A percentile compares a stretch with the other conserved stretches of the same genome.
These are phyloP conservation scores for Drosophila nigromelanica DNA, from an alignment of 1,140 invertebrate genomes.

Conservation along the genomic window DNA sequence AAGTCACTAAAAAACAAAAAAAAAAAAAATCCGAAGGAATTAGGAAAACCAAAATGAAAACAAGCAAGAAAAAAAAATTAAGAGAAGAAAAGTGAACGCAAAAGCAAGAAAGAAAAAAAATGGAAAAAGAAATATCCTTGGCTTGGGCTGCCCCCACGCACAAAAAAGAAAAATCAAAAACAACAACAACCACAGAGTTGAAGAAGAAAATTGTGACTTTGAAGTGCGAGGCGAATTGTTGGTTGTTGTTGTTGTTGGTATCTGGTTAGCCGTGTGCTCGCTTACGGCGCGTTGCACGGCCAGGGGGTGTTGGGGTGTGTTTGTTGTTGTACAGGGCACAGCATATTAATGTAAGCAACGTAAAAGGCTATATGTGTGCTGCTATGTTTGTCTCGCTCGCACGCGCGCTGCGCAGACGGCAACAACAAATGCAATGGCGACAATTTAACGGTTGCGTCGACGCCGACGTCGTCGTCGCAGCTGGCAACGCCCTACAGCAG, in stretches of 20 bases:
- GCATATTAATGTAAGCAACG: conserved; percentile 65
- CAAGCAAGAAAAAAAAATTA: conserved; percentile 8
- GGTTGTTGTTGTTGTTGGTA: conserved; percentile 14
- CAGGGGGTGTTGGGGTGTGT: background rate
- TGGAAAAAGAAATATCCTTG: conserved; percentile 33
- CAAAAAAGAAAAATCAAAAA: background rate
- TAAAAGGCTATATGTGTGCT: conserved; percentile 28
- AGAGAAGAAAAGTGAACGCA: background rate
- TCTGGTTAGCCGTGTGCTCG: conserved; percentile 18
- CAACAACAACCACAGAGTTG: conserved; percentile 31
- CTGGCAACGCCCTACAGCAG: conserved; percentile 20
- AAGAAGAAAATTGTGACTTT: conserved; percentile 65
- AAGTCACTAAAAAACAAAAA: conserved; percentile 72
- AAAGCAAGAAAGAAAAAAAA: conserved; percentile 7
- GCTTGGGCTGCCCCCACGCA: conserved; percentile 3
- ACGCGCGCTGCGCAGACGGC: conserved; percentile 17
- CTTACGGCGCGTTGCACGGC: background rate
- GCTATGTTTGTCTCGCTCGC: conserved; percentile 52
- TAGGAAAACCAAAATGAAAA: conserved; percentile 45
- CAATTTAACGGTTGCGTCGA: conserved; percentile 60
- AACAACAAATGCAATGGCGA: conserved; percentile 68
- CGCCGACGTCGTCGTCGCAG: conserved; percentile 27
- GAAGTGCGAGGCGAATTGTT: conserved; percentile 64
- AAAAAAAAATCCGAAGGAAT: conserved; percentile 45
- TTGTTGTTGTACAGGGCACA: conserved; percentile 5